phyloP scores from a whole-genome alignment of 2,797 vertebrate genomes.

The Hoplostethus atlanticus region DNA sequence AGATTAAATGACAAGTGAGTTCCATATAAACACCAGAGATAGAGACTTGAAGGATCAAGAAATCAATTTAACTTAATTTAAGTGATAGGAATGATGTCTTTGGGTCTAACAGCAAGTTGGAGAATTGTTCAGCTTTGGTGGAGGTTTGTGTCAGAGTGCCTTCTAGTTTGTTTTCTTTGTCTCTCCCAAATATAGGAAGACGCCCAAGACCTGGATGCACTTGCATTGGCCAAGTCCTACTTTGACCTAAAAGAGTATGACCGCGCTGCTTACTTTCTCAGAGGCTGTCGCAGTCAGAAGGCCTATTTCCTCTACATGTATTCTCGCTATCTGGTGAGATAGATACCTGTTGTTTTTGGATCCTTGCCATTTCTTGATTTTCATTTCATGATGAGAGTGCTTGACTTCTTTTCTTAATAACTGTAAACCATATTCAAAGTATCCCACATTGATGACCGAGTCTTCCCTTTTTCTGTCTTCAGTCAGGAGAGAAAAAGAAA shows the following conservation, averaged over 20 bases:
- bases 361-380: not conserved
- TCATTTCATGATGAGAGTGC: not conserved
- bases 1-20: no score
- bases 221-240: slow-evolving; percentile 96
- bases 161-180: not conserved
- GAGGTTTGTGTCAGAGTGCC: not conserved
- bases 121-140: no score
- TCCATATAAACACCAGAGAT: no score
- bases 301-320: slow-evolving; percentile 99
- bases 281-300: slow-evolving; percentile 96
- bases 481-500: slow-evolving; percentile 99
- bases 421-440: slow-evolving; percentile 8
- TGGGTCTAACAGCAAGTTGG: no score
- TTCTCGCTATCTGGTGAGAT: slow-evolving; percentile 94
- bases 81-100: no score
- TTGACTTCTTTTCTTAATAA: not conserved
- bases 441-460: not conserved
- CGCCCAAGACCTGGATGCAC: slow-evolving; percentile 94
- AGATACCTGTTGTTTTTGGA: not conserved
- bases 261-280: slow-evolving; percentile 94
- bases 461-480: slow-evolving; percentile 39
- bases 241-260: slow-evolving; percentile 99
- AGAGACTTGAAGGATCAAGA: no score
- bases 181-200: slow-evolving; percentile 87
- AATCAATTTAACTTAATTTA: no score